Base-by-base conservation (phyloP, 2,888 invertebrate genomes). In the Pyrrhosoma nymphula region DNA sequence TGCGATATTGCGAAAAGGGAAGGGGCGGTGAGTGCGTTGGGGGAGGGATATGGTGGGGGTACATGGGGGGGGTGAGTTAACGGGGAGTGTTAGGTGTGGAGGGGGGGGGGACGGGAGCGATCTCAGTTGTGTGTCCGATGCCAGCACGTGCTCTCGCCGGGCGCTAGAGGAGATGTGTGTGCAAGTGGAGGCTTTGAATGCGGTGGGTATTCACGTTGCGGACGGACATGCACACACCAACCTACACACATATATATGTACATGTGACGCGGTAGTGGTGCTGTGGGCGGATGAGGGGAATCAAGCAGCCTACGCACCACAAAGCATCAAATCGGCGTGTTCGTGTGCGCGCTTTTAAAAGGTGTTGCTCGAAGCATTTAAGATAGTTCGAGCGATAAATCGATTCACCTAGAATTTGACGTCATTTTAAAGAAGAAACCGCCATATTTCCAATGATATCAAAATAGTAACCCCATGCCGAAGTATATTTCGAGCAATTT, bases 1-100 rank as follows among this genome's bases (percentile, higher is more conserved):
- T 23, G 60, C 91, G 60, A 91, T 91, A 91, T 60, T 39, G 90
- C 90, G 26, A 30, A 39, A 30, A 56, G 56, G n/a, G 90, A 10
- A 23, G 56, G 47, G 30, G 39, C 23, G 56, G 56, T 23, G 16
- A 14, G 14, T 26, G 89, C 20, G 55, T 2, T 20, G 2, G 60
- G 35, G 60, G 35, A n/a, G 47, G 90, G 18, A n/a, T 56, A n/a
- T 60, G 90, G n/a, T 35, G 56, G 10, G 63, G 35, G 12, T 63
- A 23, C 0, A 47, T 23, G 26, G 3, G 89, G 47, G 47, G 2
- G 47, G 47, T 4, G 47, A 47, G 2, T 47, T 47, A 47, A 47
- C 47, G 47, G 47, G 4, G 47, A n/a, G n/a, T n/a, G n/a, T n/a
- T n/a, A n/a, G 47, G 47, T 4, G 47, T 2, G 47, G 14, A 23